Evolutionary conservation across 2,888 invertebrate genomes (phyloP).

Genomic region (Buathra laborator): DNA sequence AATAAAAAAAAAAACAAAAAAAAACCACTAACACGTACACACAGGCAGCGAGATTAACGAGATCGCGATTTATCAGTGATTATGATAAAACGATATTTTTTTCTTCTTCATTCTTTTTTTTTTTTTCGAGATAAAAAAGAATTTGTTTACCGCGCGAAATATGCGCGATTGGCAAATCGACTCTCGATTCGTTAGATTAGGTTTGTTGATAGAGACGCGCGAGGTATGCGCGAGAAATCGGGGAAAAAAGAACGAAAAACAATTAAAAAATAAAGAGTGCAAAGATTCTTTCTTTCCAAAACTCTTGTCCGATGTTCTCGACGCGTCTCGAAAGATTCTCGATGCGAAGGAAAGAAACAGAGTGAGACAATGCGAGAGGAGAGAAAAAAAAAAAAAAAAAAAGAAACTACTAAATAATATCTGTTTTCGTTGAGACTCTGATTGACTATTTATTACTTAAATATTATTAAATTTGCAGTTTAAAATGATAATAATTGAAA

Average conservation of each 20-base stretch:
- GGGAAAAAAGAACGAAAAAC: not conserved
- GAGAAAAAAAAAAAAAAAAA: slow-evolving; percentile 1
- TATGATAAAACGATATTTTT: slow-evolving; percentile 7
- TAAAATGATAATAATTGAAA: slow-evolving; percentile 62
- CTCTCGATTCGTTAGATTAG: slow-evolving; percentile 51
- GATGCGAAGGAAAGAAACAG: not conserved
- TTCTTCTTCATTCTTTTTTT: slow-evolving; percentile 9
- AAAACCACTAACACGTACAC: slow-evolving; percentile 51
- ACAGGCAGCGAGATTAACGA: slow-evolving; percentile 46
- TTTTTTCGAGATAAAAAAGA: slow-evolving; percentile 7
- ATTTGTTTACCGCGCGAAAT: slow-evolving; percentile 19
- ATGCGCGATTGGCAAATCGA: slow-evolving; percentile 2
- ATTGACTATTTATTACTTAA: slow-evolving; percentile 72
- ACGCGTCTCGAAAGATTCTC: not conserved
- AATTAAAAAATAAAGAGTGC: slow-evolving; percentile 3
- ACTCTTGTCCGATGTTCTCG: not conserved
- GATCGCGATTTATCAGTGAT: slow-evolving; percentile 32
- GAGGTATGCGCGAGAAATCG: slow-evolving; percentile 41
- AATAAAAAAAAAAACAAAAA: slow-evolving; percentile 5
- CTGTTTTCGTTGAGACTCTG: slow-evolving; percentile 71
- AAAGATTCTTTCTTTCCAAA: not conserved
- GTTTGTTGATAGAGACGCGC: slow-evolving; percentile 36
- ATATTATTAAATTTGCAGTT: slow-evolving; percentile 70
- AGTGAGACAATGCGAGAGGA: slow-evolving; percentile 1
- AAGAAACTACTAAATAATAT: slow-evolving; percentile 55